Conservation (phyloP, 1,140 invertebrate species). For the Holcopasites calliopsidis region DNA sequence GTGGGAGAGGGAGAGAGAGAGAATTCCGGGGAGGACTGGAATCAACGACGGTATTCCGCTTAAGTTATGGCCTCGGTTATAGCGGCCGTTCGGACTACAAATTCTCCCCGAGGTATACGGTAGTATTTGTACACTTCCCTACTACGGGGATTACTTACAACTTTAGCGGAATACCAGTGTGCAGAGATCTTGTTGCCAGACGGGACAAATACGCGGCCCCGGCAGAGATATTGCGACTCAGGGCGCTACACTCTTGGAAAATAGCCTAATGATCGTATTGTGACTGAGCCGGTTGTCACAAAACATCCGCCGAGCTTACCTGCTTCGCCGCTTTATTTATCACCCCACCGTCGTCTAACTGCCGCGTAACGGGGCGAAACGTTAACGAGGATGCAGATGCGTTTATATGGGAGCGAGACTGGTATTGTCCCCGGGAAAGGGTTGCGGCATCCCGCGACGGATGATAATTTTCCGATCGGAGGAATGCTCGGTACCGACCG, state of each 20-base stretch:
- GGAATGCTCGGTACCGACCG: neutral
- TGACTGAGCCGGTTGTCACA: constrained; percentile 50
- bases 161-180: constrained; percentile 60
- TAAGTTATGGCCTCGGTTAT: constrained; percentile 69
- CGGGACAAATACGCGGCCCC: constrained; percentile 63
- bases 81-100: constrained; percentile 67
- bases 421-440: constrained; percentile 13
- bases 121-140: constrained; percentile 70
- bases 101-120: constrained; percentile 60
- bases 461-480: constrained; percentile 18
- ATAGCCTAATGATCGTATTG: constrained; percentile 65
- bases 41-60: constrained; percentile 51
- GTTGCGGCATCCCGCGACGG: neutral
- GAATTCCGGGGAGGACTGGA: constrained; percentile 48
- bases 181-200: constrained; percentile 65
- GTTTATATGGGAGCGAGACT: constrained; percentile 20
- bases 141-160: constrained; percentile 63
- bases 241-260: constrained; percentile 54
- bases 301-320: constrained; percentile 25
- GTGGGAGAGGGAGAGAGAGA: too few relatives aligned
- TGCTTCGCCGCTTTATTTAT: constrained; percentile 43
- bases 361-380: constrained; percentile 30
- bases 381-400: constrained; percentile 48
- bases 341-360: constrained; percentile 12
- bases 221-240: constrained; percentile 56